Evolutionary conservation across 2,888 invertebrate species (phyloP).

Genomic region (Eumerus sabulonum): DNA sequence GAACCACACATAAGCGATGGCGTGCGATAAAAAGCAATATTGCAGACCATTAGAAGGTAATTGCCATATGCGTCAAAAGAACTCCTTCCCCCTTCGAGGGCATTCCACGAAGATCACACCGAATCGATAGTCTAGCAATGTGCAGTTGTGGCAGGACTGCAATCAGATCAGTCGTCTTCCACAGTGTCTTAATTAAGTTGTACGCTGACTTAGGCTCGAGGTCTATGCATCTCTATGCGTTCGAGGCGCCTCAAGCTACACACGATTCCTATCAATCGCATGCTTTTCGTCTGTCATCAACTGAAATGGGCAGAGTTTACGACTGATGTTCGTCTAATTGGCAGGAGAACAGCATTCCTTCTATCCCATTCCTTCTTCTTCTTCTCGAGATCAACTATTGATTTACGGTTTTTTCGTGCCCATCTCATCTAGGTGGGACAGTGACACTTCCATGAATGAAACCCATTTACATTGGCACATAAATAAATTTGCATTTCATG

Average conservation of each 20-base stretch:
- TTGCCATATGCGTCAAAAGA: constrained; percentile 47
- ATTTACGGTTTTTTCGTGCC: constrained; percentile 12
- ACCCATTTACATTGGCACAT: constrained; percentile 56
- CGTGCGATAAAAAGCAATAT: constrained; percentile 65
- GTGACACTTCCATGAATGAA: constrained; percentile 48
- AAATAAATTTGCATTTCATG: constrained; percentile 55
- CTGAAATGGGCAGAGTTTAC: background rate
- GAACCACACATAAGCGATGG: constrained; percentile 47
- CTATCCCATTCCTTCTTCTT: background rate
- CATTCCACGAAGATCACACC: constrained; percentile 45
- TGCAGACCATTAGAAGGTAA: constrained; percentile 66
- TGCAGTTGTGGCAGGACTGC: constrained; percentile 8
- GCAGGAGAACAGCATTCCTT: constrained; percentile 1
- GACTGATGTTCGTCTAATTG: constrained; percentile 9
- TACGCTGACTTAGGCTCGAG: constrained; percentile 7
- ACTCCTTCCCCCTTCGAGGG: constrained; percentile 18
- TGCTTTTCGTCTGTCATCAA: no score
- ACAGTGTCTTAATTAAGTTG: constrained; percentile 50
- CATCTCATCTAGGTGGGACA: constrained; percentile 20
- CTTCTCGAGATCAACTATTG: background rate
- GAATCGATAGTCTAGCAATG: constrained; percentile 44
- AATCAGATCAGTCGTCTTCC: constrained; percentile 16
- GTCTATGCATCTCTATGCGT: background rate
- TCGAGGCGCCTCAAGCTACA: no score
- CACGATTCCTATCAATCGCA: no score